phyloP scores from a whole-genome alignment of 1,140 invertebrate species.

The Ganaspis sp. region DNA sequence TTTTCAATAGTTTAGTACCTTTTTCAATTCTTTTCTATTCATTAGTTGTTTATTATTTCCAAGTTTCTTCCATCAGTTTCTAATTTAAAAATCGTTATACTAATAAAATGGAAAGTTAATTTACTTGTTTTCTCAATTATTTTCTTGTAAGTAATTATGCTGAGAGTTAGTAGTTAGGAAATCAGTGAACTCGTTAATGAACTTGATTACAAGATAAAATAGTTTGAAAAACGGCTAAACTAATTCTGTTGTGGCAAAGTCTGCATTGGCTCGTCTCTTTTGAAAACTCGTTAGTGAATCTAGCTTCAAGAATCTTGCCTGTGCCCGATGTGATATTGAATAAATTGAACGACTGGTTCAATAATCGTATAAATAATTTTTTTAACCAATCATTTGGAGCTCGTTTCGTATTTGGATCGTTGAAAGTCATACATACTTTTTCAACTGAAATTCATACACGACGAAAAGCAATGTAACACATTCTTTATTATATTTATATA shows the following conservation, averaged over 20 bases:
- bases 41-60: no score
- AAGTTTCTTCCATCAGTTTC: no score
- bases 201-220: neutral
- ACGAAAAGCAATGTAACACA: neutral
- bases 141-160: neutral
- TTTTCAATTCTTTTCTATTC: no score
- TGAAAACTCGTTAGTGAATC: slow-evolving; percentile 17
- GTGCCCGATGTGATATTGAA: neutral
- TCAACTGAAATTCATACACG: neutral
- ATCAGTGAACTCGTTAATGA: slow-evolving; percentile 14
- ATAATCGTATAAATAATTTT: slow-evolving; percentile 20
- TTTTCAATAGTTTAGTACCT: no score
- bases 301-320: neutral
- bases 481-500: no score
- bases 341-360: slow-evolving; percentile 10
- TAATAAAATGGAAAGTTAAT: neutral
- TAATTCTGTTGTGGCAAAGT: neutral
- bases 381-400: slow-evolving; percentile 16
- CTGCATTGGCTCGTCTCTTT: slow-evolving; percentile 7
- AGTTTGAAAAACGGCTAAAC: neutral
- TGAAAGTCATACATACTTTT: neutral
- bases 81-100: no score
- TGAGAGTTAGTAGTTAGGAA: neutral
- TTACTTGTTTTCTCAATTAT: neutral
- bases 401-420: neutral